Evolutionary conservation across 1,140 invertebrate species (phyloP).

Genomic region (Chymomyza costata): DNA sequence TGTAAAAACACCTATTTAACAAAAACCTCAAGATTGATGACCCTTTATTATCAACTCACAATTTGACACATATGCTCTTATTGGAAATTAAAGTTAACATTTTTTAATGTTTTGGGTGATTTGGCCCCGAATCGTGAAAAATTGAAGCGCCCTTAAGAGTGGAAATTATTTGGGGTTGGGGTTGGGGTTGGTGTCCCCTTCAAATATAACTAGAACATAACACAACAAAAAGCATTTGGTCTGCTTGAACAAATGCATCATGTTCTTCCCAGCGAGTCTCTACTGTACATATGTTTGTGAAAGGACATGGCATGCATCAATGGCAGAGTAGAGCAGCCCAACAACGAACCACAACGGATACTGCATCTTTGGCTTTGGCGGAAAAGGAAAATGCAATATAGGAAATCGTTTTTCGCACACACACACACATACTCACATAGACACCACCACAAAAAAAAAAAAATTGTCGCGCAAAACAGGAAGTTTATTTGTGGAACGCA

Average conservation of each 20-base stretch:
- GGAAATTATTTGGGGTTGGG: too few relatives aligned
- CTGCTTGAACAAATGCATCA: background rate
- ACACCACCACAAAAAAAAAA: constrained; percentile 23
- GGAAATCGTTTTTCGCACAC: constrained; percentile 73
- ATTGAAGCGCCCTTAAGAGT: too few relatives aligned
- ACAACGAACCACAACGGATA: constrained; percentile 47
- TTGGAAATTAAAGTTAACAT: too few relatives aligned
- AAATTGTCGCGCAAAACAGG: constrained; percentile 62
- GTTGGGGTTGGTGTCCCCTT: too few relatives aligned
- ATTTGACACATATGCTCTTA: too few relatives aligned
- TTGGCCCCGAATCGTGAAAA: too few relatives aligned
- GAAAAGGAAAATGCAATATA: constrained; percentile 74
- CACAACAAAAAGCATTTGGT: background rate
- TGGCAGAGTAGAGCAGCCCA: constrained; percentile 9
- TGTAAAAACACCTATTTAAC: too few relatives aligned
- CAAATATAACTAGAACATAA: too few relatives aligned
- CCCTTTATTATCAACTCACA: too few relatives aligned
- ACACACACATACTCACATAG: constrained; percentile 15
- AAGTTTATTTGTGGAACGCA: constrained; percentile 60
- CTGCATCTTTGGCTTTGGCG: constrained; percentile 59
- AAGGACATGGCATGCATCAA: constrained; percentile 28
- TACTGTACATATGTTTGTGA: background rate
- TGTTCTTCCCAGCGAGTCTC: background rate
- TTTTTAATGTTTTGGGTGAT: too few relatives aligned
- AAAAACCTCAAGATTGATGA: too few relatives aligned